Percentiles rank a stretch among this genome's conserved stretches.
phyloP scores from a whole-genome alignment of 2,888 invertebrate species.

The Idaea dimidiata region DNA sequence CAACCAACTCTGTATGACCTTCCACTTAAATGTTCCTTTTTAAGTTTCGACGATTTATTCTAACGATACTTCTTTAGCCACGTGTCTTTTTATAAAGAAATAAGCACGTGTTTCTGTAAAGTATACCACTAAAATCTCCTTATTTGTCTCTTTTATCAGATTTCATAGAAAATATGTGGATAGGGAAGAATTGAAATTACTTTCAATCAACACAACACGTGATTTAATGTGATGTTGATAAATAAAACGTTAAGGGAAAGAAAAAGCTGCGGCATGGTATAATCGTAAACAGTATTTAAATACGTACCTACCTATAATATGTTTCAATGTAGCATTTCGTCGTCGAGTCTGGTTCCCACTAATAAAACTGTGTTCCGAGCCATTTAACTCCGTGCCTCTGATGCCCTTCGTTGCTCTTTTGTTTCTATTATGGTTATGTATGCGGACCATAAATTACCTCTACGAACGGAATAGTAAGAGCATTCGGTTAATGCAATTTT shows the following conservation, averaged over 20 bases:
- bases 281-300: neutral
- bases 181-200: no score
- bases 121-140: no score
- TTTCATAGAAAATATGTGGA: no score
- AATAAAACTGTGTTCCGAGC: conserved; percentile 49
- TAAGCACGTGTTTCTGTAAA: no score
- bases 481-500: neutral
- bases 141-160: no score
- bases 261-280: no score
- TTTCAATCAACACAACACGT: neutral
- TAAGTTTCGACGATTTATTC: neutral
- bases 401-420: conserved; percentile 32
- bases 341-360: conserved; percentile 15
- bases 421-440: conserved; percentile 36
- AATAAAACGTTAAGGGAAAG: no score
- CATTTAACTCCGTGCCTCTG: conserved; percentile 48
- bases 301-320: neutral
- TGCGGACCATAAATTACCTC: conserved; percentile 26
- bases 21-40: no score
- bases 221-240: neutral
- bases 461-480: neutral
- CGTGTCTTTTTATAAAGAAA: no score
- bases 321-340: neutral
- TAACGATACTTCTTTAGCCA: no score
- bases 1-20: neutral